phyloP scores from a whole-genome alignment of 1,140 invertebrate genomes.

The Branchinecta lynchi region DNA sequence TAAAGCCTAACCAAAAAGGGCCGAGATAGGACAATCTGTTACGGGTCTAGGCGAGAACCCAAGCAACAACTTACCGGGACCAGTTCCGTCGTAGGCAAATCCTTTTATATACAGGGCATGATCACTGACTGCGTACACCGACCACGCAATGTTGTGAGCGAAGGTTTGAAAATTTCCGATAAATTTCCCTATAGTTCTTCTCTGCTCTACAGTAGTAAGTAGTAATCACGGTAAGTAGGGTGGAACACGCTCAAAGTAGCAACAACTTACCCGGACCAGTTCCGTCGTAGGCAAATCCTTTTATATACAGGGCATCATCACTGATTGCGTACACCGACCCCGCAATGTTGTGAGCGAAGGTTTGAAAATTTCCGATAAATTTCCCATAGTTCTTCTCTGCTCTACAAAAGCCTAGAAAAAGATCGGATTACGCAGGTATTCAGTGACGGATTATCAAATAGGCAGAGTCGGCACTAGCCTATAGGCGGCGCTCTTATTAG shows the following conservation, averaged over 20 bases:
- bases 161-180: conserved; percentile 49
- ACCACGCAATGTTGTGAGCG: conserved; percentile 56
- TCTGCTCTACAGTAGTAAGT: not conserved
- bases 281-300: conserved; percentile 70
- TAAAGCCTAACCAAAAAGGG: too few relatives aligned
- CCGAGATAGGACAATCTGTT: too few relatives aligned
- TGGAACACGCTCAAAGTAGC: not conserved
- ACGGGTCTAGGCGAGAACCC: too few relatives aligned
- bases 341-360: conserved; percentile 54
- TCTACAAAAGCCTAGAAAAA: too few relatives aligned
- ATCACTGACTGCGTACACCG: conserved; percentile 70
- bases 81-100: conserved; percentile 70
- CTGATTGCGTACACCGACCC: conserved; percentile 70
- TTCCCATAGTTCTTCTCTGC: conserved; percentile 45
- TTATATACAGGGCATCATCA: conserved; percentile 68
- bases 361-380: conserved; percentile 45
- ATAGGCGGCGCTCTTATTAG: too few relatives aligned
- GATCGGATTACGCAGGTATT: too few relatives aligned
- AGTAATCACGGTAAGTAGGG: too few relatives aligned
- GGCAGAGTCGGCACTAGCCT: too few relatives aligned
- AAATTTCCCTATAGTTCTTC: conserved; percentile 47
- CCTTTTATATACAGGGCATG: conserved; percentile 67
- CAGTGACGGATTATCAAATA: too few relatives aligned
- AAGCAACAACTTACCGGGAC: conserved; percentile 37
- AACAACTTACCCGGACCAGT: conserved; percentile 43